Percentiles rank a stretch among this genome's conserved stretches.
Conservation (phyloP, 64 coral and sea anemone species). For the Orbicella faveolata region DNA sequence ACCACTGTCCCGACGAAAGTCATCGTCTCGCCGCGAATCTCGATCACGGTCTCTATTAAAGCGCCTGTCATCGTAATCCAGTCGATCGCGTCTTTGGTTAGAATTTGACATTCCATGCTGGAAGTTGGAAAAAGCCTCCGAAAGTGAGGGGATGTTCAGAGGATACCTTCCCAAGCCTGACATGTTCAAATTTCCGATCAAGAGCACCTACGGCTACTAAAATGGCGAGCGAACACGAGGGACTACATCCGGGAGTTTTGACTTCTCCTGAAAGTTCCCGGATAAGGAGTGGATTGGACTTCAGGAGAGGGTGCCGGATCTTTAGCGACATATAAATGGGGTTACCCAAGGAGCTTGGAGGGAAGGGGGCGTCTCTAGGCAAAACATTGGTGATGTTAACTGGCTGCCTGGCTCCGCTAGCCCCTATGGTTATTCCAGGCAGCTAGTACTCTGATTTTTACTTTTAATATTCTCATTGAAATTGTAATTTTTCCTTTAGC, state of each 20-base stretch:
- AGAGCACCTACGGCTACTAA: background rate
- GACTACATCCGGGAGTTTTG: background rate
- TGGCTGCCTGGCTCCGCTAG: too few species aligned
- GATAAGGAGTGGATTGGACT: background rate
- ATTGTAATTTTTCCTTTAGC: too few species aligned
- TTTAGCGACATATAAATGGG: too few species aligned
- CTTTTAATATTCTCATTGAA: too few species aligned
- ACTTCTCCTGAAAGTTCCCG: background rate
- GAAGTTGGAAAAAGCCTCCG: conserved; percentile 2
- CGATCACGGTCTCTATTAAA: conserved; percentile 26
- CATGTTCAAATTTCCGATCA: background rate
- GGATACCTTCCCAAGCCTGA: conserved; percentile 32
- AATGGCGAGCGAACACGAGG: conserved; percentile 12
- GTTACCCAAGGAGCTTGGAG: too few species aligned
- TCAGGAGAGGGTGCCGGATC: background rate
- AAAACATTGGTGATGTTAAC: too few species aligned
- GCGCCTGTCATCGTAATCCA: conserved; percentile 31
- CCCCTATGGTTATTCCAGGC: too few species aligned
- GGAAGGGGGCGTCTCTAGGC: too few species aligned
- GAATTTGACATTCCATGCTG: background rate
- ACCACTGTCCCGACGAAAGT: conserved; percentile 12
- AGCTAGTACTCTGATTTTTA: too few species aligned
- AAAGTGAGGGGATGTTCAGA: conserved; percentile 25
- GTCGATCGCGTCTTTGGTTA: conserved; percentile 20
- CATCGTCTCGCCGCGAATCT: conserved; percentile 20